Base-by-base conservation (phyloP, 1,140 invertebrate genomes). In the Cherax destructor region DNA sequence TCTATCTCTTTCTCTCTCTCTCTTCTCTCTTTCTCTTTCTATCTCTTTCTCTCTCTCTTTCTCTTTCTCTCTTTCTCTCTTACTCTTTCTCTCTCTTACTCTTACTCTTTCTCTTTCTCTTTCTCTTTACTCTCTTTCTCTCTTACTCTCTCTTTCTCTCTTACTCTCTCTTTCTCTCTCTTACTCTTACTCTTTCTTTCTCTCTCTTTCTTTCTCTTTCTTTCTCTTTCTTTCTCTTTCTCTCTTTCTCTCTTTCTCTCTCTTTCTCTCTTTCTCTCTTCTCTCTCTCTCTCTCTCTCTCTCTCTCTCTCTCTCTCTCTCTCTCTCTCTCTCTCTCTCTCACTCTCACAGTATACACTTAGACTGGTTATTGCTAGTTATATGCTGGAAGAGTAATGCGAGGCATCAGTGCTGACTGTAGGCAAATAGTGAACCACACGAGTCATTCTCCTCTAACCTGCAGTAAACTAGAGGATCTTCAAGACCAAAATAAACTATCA, bases 281-380 rank as follows among this genome's bases (percentile, higher is more conserved):
- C 78, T 3, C 49, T 21, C 30, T 80, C 41, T 41, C 49, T 21
- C 78, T 52, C 78, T 50, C 78, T 41, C 49, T 80, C 30, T 80
- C 78, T 6, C 49, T 50, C 49, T 6, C 49, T 80, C 78, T 52
- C 78, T 80, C 78, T 6, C 78, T 50, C 78, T 52, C 78, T 80
- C 30, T 80, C 72, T 5, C 72, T 5, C 72, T 41, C 72, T 41
- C 21, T 24, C 72, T 3, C 2, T 24, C 72, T 41, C 21, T 74
- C 30, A 11, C n/a, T 74, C 1, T 4, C 72, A 13, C 21, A 41
- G 72, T n/a, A 74, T 5, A 24, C 1, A 13, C 7, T 41, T 9
- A 3, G 4, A 56, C 1, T 56, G 0, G 30, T 41, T 41, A 41
- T 41, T 1, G 0, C 0, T 41, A 41, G 30, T 41, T 41, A 41